phyloP scores from a whole-genome alignment of 2,113 vertebrate genomes.

The Gymnocephalus cernua region DNA sequence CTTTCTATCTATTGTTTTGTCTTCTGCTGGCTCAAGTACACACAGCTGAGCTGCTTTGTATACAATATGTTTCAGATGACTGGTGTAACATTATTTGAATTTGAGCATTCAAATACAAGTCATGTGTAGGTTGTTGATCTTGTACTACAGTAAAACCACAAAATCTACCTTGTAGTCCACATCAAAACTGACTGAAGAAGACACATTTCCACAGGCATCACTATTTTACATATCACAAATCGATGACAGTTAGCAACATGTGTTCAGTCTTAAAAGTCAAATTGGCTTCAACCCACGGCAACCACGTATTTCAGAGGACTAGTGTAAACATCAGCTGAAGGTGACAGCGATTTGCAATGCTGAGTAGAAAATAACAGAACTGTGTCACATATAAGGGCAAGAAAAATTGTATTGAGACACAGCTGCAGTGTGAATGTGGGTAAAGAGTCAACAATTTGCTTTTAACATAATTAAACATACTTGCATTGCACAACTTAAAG shows the following conservation, averaged over 20 bases:
- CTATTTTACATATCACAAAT: neutral
- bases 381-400: neutral
- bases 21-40: constrained; percentile 2
- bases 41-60: constrained; percentile 8
- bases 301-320: neutral
- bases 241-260: neutral
- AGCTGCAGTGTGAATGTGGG: neutral
- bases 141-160: neutral
- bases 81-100: neutral
- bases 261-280: neutral
- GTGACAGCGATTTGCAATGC: neutral
- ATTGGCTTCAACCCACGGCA: neutral
- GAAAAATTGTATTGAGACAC: too few species aligned
- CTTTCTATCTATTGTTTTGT: neutral
- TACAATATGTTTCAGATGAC: constrained; percentile 8
- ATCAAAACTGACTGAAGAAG: neutral
- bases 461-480: neutral
- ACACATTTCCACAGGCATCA: neutral
- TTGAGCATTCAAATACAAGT: neutral
- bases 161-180: neutral
- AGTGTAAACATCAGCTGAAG: neutral
- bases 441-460: neutral
- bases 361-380: neutral
- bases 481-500: neutral
- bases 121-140: neutral